A percentile compares a stretch with the other conserved stretches of the same genome.
phyloP scores from a whole-genome alignment of 2,797 vertebrate species.

The Ptychadena robeensis region DNA sequence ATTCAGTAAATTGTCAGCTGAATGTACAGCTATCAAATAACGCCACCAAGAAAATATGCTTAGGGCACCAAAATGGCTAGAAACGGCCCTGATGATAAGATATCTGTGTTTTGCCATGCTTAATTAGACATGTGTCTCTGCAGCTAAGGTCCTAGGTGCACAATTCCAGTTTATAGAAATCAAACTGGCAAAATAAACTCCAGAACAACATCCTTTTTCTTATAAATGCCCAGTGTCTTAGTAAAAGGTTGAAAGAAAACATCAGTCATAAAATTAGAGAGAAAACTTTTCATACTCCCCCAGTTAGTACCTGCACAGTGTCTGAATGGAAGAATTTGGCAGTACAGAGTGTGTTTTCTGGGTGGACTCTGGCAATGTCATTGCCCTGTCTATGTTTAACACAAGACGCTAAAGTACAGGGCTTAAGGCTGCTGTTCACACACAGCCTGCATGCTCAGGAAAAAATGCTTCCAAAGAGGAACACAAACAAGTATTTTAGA shows the following conservation, averaged over 20 bases:
- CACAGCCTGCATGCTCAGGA: conserved; percentile 36
- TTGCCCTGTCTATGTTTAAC: conserved; percentile 50
- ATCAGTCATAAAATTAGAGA: conserved; percentile 16
- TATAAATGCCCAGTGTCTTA: conserved; percentile 31
- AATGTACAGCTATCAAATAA: no score
- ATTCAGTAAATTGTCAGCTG: no score
- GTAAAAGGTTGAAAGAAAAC: conserved; percentile 14
- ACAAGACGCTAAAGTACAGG: conserved; percentile 28
- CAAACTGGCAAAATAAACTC: background rate
- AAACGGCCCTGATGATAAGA: no score
- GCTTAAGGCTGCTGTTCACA: conserved; percentile 43
- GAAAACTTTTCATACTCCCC: conserved; percentile 14
- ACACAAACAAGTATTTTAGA: conserved; percentile 50
- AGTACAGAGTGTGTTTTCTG: conserved; percentile 49
- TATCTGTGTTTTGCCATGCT: no score
- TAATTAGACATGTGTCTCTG: background rate
- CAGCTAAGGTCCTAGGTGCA: conserved; percentile 22
- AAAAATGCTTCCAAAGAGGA: conserved; percentile 50
- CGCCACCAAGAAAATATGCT: no score
- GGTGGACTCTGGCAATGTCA: conserved; percentile 50
- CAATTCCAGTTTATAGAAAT: background rate
- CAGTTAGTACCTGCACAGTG: conserved; percentile 45
- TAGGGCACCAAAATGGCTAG: no score
- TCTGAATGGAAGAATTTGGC: conserved; percentile 40
- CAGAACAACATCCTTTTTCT: background rate